phyloP scores from a whole-genome alignment of 2,113 vertebrate species.

The Oceanites oceanicus region DNA sequence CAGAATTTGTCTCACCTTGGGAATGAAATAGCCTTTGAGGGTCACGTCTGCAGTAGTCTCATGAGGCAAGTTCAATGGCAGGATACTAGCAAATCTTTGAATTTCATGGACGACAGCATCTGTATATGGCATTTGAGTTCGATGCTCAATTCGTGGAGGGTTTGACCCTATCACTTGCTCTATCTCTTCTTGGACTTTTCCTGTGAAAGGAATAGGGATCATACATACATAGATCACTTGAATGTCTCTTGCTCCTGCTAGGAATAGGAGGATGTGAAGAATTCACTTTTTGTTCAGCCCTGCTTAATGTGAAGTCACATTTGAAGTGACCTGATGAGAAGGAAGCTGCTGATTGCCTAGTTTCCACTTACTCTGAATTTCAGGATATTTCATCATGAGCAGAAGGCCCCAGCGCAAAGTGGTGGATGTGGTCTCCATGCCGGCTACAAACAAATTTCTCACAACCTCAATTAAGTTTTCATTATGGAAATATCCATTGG shows the following conservation, averaged over 20 bases:
- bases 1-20: constrained; percentile 39
- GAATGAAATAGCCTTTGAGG: constrained; percentile 59
- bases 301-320: not conserved
- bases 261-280: not conserved
- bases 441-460: constrained; percentile 45
- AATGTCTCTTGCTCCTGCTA: not conserved
- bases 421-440: constrained; percentile 48
- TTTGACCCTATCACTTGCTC: constrained; percentile 21
- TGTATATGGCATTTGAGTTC: constrained; percentile 50
- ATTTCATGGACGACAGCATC: constrained; percentile 64
- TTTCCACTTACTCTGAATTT: constrained; percentile 65
- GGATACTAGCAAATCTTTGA: constrained; percentile 59
- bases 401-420: constrained; percentile 68
- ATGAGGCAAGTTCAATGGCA: constrained; percentile 18
- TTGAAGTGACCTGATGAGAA: not conserved
- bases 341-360: not conserved
- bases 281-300: not conserved
- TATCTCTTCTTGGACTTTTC: constrained; percentile 49
- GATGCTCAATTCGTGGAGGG: constrained; percentile 14
- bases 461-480: constrained; percentile 35
- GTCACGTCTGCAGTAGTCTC: constrained; percentile 37
- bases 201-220: not conserved
- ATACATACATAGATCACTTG: not conserved
- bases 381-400: constrained; percentile 67
- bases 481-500: constrained; percentile 29